Evolutionary conservation across 2,113 vertebrate species (phyloP), one percentile per base, ranked within the genome.

Genomic region (Peromyscus maniculatus): DNA sequence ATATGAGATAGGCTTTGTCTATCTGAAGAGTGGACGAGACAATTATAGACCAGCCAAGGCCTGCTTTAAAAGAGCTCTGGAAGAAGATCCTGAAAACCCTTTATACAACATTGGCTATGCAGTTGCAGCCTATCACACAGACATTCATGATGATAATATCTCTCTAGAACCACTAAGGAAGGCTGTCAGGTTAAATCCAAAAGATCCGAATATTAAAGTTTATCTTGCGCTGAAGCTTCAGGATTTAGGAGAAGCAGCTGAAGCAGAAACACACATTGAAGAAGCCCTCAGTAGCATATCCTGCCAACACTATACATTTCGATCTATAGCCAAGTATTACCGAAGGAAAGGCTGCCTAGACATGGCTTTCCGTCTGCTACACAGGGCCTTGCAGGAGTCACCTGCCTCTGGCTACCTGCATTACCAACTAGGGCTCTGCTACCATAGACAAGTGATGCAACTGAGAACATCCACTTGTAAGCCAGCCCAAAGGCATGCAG

Each of bases 1-100:
- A 33, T 98, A 98, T 96, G 99, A 99, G 91, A 95, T 99, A 98
- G 99, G 98, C 22, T 99, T 99, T 99, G 96, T 99, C 11, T 92
- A 98, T 62, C 66, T 99, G 49, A 98, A 98, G 64, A 99, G 98
- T 95, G 98, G 98, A 79, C 3, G 0, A 19, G 84, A 95, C 11
- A 96, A 98, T 95, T 98, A 98, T 0, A 7, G 91, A 59, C 97
- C 71, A 59, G 99, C 99, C 89, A 98, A 98, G 93, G 82, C 88
- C n/a, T 98, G 98, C 92, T 99, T 99, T 98, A 84, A 97, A 80
- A 98, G 98, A 28, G 99, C 98, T 87, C 92, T 99, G 87, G 55
- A 97, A 92, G 43, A 0, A 39, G 98, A 99, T 13, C 98, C 98
- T 0, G 22, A 99, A 13, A 98, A 99, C 43, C 97, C 98, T 0